A percentile compares a stretch with the other conserved stretches of the same genome.
phyloP scores from a whole-genome alignment of 1,140 invertebrate species.

The Octopus bimaculoides region DNA sequence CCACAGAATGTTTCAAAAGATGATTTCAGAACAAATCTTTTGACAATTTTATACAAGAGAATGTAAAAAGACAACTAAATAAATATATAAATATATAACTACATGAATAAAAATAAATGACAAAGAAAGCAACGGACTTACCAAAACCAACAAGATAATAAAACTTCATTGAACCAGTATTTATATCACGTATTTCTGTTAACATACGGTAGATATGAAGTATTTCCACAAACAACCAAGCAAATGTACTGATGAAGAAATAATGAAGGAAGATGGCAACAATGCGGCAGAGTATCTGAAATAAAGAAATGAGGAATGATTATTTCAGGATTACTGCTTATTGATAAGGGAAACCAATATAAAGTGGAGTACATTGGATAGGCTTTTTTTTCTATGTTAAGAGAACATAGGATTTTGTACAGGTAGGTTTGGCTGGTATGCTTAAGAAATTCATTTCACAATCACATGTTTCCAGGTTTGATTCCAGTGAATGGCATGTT shows the following conservation, averaged over 20 bases:
- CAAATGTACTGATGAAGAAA: constrained; percentile 83
- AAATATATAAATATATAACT: not conserved
- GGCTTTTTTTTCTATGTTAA: too few species aligned
- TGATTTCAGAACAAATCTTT: too few species aligned
- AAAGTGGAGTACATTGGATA: too few species aligned
- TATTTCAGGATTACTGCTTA: not conserved
- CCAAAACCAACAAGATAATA: constrained; percentile 94
- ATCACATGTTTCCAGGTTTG: too few species aligned
- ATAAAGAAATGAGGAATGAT: constrained; percentile 15
- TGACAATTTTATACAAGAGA: too few species aligned
- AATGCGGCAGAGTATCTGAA: constrained; percentile 71
- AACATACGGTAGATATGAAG: constrained; percentile 92
- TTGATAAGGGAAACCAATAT: too few species aligned
- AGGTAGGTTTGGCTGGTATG: too few species aligned
- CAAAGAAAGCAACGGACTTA: constrained; percentile 23
- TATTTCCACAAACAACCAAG: constrained; percentile 88
- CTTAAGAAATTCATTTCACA: too few species aligned
- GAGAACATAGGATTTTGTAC: too few species aligned
- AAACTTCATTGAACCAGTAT: constrained; percentile 90
- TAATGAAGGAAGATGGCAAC: constrained; percentile 90
- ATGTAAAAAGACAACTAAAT: too few species aligned
- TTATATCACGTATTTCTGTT: constrained; percentile 92
- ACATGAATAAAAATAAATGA: not conserved
- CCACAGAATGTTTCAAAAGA: not conserved
- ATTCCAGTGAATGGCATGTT: too few species aligned